Conservation (phyloP, 2,113 vertebrate genomes). For the Ellobius talpinus region DNA sequence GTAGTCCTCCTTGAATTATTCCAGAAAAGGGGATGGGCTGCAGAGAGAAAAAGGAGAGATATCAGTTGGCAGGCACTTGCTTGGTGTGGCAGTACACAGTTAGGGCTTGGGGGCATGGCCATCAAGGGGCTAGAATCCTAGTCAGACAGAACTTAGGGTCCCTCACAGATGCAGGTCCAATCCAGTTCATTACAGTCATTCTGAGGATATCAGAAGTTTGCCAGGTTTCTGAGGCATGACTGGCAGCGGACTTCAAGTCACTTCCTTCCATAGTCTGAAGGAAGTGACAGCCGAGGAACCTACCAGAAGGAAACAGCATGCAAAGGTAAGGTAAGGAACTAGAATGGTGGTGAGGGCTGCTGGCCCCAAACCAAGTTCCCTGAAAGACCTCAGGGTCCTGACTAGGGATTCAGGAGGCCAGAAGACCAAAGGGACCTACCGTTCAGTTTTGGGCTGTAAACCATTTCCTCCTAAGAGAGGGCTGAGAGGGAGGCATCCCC, state of each 20-base stretch:
- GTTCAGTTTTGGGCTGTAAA: background rate
- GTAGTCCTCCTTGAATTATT: conserved; percentile 87
- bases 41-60: background rate
- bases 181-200: too few relatives aligned
- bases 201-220: background rate
- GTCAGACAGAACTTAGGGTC: background rate
- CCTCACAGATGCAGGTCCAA: accelerated
- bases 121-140: background rate
- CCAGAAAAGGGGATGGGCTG: conserved; percentile 87
- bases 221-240: background rate
- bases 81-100: accelerated
- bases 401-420: background rate
- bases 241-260: too few relatives aligned
- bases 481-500: background rate
- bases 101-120: too few relatives aligned
- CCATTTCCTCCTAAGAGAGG: too few relatives aligned
- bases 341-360: background rate
- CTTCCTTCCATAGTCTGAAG: background rate
- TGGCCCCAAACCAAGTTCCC: background rate
- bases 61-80: background rate
- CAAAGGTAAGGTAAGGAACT: background rate
- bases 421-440: background rate
- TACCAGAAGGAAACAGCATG: background rate
- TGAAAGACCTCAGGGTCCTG: background rate
- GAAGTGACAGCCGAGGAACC: background rate